Evolutionary conservation across 2,113 vertebrate species (phyloP).

Genomic region (Trogon melanurus): DNA sequence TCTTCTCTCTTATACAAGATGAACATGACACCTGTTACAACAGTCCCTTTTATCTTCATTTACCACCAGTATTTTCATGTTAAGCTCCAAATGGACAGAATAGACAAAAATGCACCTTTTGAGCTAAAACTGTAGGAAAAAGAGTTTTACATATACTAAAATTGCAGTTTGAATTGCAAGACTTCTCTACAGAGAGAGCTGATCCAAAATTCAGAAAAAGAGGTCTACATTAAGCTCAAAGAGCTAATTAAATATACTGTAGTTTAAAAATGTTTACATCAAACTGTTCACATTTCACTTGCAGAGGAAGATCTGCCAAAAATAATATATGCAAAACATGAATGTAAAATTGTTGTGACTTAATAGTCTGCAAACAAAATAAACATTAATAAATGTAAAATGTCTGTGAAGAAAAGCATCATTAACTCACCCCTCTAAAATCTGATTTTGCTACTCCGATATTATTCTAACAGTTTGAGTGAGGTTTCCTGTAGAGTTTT

Average conservation of each 20-base stretch:
- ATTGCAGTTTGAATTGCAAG: background rate
- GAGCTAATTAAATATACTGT: background rate
- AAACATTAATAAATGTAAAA: background rate
- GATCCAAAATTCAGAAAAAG: background rate
- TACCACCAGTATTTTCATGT: background rate
- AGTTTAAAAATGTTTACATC: background rate
- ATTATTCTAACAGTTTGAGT: background rate
- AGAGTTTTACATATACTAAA: background rate
- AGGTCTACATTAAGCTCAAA: background rate
- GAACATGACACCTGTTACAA: background rate
- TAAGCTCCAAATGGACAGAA: background rate
- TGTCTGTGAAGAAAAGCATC: background rate
- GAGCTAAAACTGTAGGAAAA: background rate
- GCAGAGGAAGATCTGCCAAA: background rate
- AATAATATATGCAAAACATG: background rate
- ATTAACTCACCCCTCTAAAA: background rate
- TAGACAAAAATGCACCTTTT: background rate
- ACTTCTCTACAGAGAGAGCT: fast-evolving
- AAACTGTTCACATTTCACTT: background rate
- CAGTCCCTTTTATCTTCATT: background rate
- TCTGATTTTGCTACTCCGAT: background rate
- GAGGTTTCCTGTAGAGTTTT: background rate
- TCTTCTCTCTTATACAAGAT: background rate
- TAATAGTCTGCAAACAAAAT: background rate
- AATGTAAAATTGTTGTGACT: background rate